Percentiles rank a stretch among this genome's conserved stretches.
Evolutionary conservation across 2,888 invertebrate species (phyloP).

Genomic region (Ochropleura plecta): DNA sequence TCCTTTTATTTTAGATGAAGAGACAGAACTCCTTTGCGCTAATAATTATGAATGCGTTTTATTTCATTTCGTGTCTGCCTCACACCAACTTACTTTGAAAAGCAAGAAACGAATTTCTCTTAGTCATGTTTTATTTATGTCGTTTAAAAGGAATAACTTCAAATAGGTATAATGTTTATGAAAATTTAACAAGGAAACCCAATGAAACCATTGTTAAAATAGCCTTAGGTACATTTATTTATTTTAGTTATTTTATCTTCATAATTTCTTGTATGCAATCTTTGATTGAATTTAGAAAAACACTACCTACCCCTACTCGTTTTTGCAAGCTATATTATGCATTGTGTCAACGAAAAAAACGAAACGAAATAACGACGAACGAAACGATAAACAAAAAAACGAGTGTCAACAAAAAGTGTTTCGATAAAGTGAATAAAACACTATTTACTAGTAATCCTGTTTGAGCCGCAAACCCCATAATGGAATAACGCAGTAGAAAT

Average conservation of each 20-base stretch:
- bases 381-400: too few species aligned
- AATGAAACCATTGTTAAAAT: constrained; percentile 3
- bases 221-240: background rate
- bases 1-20: constrained; percentile 38
- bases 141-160: constrained; percentile 24
- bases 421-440: background rate
- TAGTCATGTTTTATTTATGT: constrained; percentile 46
- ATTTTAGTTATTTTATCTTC: background rate
- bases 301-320: background rate
- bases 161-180: constrained; percentile 27
- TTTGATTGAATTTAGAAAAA: background rate
- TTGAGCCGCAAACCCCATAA: background rate
- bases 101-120: constrained; percentile 20
- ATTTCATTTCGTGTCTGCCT: constrained; percentile 29
- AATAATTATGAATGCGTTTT: constrained; percentile 35
- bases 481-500: background rate
- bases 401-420: too few species aligned
- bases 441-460: background rate
- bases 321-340: background rate
- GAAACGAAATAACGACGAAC: too few species aligned
- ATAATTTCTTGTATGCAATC: background rate
- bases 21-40: constrained; percentile 12
- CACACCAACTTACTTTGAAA: constrained; percentile 32
- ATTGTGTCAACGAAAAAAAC: background rate
- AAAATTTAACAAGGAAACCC: constrained; percentile 11